phyloP scores from a whole-genome alignment of 2,888 invertebrate species.

The Dione juno region DNA sequence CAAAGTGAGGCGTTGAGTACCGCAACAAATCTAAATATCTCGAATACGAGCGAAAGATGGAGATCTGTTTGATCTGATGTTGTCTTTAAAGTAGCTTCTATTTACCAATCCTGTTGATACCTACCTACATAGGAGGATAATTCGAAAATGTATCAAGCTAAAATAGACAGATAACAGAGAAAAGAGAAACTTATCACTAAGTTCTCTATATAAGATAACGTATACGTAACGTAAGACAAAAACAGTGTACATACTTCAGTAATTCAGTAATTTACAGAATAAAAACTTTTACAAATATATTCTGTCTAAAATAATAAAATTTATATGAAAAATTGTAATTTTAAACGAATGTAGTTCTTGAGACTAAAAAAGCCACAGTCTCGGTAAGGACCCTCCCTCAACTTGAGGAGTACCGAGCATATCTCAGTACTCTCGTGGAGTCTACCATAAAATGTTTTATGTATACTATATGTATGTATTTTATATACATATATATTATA shows the following conservation, averaged over 20 bases:
- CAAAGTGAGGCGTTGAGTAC: too few relatives aligned
- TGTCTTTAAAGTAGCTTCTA: too few relatives aligned
- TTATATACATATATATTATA: background rate
- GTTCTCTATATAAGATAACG: too few relatives aligned
- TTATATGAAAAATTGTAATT: background rate
- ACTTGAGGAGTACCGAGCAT: slow-evolving; percentile 12
- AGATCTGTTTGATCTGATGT: too few relatives aligned
- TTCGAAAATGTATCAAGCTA: too few relatives aligned
- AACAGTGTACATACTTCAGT: too few relatives aligned
- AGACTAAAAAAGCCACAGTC: slow-evolving; percentile 16
- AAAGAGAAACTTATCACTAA: background rate
- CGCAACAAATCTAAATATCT: too few relatives aligned
- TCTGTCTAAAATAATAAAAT: background rate
- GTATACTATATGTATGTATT: background rate
- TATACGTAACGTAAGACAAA: too few relatives aligned
- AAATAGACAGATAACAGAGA: too few relatives aligned
- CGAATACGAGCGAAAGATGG: too few relatives aligned
- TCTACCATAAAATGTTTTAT: background rate
- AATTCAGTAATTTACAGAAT: background rate
- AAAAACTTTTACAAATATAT: background rate
- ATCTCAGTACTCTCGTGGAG: background rate
- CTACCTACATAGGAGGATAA: too few relatives aligned
- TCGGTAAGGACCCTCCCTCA: slow-evolving; percentile 12
- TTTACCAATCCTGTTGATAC: too few relatives aligned
- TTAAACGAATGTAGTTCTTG: slow-evolving; percentile 15